Evolutionary conservation across 2,888 invertebrate species (phyloP).

Genomic region (Blastobasis lacticolella): DNA sequence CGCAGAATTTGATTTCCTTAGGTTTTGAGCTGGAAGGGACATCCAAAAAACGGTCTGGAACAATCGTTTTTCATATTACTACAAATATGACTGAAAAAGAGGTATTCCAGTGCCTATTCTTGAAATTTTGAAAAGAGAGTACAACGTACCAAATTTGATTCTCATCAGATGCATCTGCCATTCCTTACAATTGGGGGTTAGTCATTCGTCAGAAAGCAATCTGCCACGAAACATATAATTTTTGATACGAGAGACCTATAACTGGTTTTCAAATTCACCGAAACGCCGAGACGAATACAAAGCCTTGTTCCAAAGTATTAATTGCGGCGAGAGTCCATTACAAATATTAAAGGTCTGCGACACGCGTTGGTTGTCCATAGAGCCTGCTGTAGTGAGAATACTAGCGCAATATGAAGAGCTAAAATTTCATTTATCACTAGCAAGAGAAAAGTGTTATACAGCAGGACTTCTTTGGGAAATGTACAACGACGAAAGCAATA

Average conservation of each 20-base stretch:
- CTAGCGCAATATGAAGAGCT: no score
- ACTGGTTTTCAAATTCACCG: constrained; percentile 25
- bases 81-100: constrained; percentile 24
- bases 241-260: constrained; percentile 28
- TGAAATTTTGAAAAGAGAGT: constrained; percentile 18
- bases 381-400: no score
- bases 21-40: no score
- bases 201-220: constrained; percentile 22
- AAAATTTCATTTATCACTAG: no score
- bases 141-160: constrained; percentile 20
- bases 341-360: constrained; percentile 28
- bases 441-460: no score
- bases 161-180: constrained; percentile 20
- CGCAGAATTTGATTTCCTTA: no score
- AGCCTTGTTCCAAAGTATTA: constrained; percentile 21
- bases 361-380: no score
- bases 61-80: no score
- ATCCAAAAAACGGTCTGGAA: no score
- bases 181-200: constrained; percentile 27
- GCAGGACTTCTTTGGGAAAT: no score
- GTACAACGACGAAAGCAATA: no score
- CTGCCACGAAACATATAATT: constrained; percentile 27
- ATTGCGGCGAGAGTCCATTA: constrained; percentile 23
- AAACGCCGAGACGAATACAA: constrained; percentile 20
- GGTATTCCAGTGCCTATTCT: constrained; percentile 24